phyloP scores from a whole-genome alignment of 2,113 vertebrate genomes.

The Connochaetes taurinus region DNA sequence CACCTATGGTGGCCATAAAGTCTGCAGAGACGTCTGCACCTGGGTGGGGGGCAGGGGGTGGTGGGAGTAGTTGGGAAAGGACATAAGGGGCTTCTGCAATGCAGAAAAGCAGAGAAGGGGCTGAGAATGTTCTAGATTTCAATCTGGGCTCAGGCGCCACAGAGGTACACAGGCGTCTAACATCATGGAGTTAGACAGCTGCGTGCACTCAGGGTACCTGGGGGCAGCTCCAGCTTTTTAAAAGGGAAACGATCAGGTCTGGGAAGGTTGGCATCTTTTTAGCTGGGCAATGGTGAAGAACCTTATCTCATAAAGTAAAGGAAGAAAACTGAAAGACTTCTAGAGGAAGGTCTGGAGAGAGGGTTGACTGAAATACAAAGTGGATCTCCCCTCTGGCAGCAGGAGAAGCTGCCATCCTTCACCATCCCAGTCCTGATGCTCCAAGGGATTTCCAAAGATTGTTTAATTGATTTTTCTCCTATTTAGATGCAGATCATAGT shows the following conservation, averaged over 20 bases:
- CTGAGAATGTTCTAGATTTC: neutral
- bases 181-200: neutral
- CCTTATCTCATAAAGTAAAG: too few species aligned
- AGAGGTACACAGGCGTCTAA: rapidly evolving
- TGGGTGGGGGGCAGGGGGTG: neutral
- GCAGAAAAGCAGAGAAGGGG: neutral
- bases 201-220: neutral
- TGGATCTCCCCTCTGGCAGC: neutral
- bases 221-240: neutral
- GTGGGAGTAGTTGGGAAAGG: neutral
- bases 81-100: neutral
- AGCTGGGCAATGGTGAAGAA: neutral
- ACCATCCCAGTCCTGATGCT: conserved; percentile 31
- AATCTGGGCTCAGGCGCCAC: neutral
- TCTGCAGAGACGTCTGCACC: neutral
- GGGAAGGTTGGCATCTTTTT: neutral
- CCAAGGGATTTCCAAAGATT: conserved; percentile 75
- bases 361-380: neutral
- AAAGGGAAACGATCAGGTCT: neutral
- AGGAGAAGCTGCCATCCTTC: conserved; percentile 57
- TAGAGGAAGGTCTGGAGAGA: neutral
- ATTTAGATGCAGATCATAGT: conserved; percentile 84
- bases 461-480: conserved; percentile 84
- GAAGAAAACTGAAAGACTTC: neutral
- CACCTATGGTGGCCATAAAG: neutral